Conservation (phyloP, 2,888 invertebrate species). For the Drosophila fulvimacula region DNA sequence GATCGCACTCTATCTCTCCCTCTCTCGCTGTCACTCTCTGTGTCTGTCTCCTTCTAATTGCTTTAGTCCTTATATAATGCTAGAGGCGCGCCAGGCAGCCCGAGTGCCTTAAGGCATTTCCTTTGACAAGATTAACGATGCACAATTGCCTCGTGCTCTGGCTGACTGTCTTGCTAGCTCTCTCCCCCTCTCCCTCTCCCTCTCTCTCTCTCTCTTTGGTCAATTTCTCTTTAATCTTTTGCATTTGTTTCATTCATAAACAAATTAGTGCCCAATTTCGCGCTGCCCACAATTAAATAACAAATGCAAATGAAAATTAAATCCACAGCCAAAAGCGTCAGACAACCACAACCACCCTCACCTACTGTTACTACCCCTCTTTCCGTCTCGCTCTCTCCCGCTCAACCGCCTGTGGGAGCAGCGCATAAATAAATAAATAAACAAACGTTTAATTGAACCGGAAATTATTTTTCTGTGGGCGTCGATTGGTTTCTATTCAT, state of each 20-base stretch:
- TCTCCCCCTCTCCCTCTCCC: neutral
- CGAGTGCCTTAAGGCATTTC: constrained; percentile 11
- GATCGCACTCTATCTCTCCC: constrained; percentile 6
- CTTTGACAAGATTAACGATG: constrained; percentile 31
- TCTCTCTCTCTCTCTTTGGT: neutral
- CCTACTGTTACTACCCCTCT: neutral
- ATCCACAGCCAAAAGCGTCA: constrained; percentile 16
- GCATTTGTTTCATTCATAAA: constrained; percentile 60
- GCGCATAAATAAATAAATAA: constrained; percentile 75
- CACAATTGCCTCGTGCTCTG: constrained; percentile 8
- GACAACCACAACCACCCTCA: constrained; percentile 5
- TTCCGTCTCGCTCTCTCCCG: neutral
- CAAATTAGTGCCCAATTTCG: constrained; percentile 58
- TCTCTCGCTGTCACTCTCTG: neutral
- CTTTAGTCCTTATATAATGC: constrained; percentile 19
- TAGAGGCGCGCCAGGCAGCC: constrained; percentile 17
- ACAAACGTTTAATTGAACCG: constrained; percentile 79
- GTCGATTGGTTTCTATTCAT: constrained; percentile 47
- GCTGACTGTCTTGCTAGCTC: neutral
- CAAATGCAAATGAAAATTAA: constrained; percentile 31
- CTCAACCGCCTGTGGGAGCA: constrained; percentile 38
- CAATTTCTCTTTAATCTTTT: constrained; percentile 20
- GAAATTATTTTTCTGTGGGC: constrained; percentile 69
- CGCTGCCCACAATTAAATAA: constrained; percentile 49
- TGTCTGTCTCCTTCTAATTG: neutral